These are phyloP conservation scores for Speoplatyrhinus poulsoni DNA, from an alignment of 2,113 vertebrate species.

Conservation along the genomic window DNA sequence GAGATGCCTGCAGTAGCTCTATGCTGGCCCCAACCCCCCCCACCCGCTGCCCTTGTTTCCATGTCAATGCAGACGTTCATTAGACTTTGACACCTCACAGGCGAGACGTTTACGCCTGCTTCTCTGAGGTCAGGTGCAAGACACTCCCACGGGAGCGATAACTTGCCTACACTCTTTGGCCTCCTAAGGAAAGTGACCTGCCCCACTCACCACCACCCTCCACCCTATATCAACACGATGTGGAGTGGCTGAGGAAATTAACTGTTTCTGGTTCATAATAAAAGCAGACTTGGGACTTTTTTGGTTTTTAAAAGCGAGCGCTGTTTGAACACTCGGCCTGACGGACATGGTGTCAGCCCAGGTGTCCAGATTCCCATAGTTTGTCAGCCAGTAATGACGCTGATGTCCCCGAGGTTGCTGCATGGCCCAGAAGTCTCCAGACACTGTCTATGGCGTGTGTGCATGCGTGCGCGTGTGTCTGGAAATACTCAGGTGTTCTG, in stretches of 20 bases:
- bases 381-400: background rate
- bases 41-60: conserved; percentile 66
- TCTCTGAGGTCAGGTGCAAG: conserved; percentile 64
- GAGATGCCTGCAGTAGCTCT: conserved; percentile 66
- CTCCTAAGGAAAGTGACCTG: conserved; percentile 32
- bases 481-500: no score
- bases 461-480: no score
- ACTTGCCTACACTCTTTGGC: conserved; percentile 34
- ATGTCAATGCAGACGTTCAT: conserved; percentile 72
- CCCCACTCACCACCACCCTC: background rate
- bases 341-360: no score
- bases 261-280: no score
- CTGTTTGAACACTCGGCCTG: no score
- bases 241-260: no score
- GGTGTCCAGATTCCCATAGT: background rate
- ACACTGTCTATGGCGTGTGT: no score
- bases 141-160: conserved; percentile 59
- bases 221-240: background rate
- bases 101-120: conserved; percentile 70
- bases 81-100: conserved; percentile 75
- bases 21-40: conserved; percentile 60
- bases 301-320: no score
- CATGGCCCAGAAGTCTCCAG: no score
- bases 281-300: no score
- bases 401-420: background rate